Evolutionary conservation across 2,888 invertebrate genomes (phyloP).

Genomic region (Timema cristinae): DNA sequence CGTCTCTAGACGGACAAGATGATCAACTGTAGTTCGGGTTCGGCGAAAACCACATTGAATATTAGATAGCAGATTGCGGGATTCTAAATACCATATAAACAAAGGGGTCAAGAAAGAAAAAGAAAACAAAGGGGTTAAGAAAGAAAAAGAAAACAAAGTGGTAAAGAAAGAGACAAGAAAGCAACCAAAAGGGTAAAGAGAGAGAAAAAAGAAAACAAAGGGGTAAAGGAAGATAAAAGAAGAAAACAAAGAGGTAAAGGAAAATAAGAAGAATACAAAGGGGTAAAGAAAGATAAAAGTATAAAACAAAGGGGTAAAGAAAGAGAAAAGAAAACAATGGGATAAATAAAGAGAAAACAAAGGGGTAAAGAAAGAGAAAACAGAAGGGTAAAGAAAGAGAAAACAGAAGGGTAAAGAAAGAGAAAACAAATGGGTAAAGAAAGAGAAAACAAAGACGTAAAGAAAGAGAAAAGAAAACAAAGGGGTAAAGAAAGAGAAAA

Average conservation of each 20-base stretch:
- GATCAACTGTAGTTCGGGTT: no score
- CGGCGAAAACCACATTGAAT: no score
- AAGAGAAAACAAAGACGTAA: no score
- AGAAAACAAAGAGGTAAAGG: background rate
- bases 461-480: background rate
- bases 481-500: background rate
- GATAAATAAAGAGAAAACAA: background rate
- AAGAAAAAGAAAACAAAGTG: background rate
- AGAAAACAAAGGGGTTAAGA: background rate
- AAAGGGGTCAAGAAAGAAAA: background rate
- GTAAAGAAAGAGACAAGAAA: constrained; percentile 4
- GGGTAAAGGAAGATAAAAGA: background rate
- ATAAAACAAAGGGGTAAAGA: background rate
- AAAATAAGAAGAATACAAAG: background rate
- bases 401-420: background rate
- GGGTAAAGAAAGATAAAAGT: background rate
- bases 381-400: background rate
- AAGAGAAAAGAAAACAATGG: background rate
- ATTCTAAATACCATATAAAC: no score
- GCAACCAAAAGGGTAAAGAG: background rate
- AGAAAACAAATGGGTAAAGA: background rate
- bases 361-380: background rate
- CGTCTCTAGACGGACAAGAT: no score
- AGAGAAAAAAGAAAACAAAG: background rate
- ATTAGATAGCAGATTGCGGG: no score